These are phyloP conservation scores for Plutella xylostella DNA, from an alignment of 2,888 invertebrate genomes.

Conservation along the genomic window DNA sequence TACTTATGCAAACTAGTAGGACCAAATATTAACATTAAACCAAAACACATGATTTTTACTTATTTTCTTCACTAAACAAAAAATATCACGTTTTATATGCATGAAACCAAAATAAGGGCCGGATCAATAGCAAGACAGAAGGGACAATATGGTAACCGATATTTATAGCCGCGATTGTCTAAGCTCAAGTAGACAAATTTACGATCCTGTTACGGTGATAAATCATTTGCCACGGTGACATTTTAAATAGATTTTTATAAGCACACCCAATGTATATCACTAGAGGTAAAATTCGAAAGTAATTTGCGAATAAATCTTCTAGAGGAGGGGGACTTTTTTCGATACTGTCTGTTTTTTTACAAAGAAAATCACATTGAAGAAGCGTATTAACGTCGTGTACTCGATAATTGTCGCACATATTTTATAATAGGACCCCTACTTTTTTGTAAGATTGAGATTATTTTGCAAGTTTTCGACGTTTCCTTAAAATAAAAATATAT, in stretches of 20 bases:
- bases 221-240: conserved; percentile 59
- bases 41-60: background rate
- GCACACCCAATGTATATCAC: conserved; percentile 45
- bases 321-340: conserved; percentile 52
- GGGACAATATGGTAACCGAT: conserved; percentile 22
- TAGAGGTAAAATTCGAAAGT: conserved; percentile 61
- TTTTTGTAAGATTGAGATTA: conserved; percentile 6
- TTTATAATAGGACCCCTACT: conserved; percentile 48
- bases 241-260: conserved; percentile 70
- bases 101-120: conserved; percentile 21
- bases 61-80: no score
- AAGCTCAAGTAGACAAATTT: conserved; percentile 64
- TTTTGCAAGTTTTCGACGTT: no score
- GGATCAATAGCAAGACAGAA: conserved; percentile 16
- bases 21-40: background rate
- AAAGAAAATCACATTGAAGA: conserved; percentile 46
- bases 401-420: conserved; percentile 70
- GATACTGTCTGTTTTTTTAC: conserved; percentile 28
- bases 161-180: conserved; percentile 54
- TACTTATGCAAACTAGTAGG: background rate
- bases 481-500: no score
- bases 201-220: conserved; percentile 54
- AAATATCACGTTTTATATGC: conserved; percentile 22
- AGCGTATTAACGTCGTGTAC: conserved; percentile 66
- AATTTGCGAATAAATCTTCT: conserved; percentile 68